Percentiles rank a stretch among this genome's conserved stretches.
phyloP scores from a whole-genome alignment of 2,113 vertebrate species.

The Rhinoptilus africanus region DNA sequence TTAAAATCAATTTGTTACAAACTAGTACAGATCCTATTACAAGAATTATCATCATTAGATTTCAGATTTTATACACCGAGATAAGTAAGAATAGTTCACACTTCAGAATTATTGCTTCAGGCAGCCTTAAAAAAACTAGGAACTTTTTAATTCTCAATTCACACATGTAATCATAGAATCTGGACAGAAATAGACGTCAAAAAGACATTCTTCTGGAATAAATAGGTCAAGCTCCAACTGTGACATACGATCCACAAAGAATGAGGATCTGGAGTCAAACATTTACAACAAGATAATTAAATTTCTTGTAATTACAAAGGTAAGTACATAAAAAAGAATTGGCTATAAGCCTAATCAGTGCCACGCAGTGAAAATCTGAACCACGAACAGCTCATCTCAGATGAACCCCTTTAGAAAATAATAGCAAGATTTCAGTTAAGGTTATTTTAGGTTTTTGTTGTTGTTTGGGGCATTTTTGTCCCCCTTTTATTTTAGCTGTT shows the following conservation, averaged over 20 bases:
- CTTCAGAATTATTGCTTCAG: conserved; percentile 10
- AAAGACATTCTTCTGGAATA: background rate
- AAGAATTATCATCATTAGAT: conserved; percentile 10
- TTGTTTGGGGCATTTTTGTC: fast-evolving
- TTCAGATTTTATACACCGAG: conserved; percentile 17
- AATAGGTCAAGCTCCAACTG: background rate
- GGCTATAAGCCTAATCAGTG: background rate
- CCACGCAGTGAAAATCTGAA: background rate
- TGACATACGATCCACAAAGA: background rate
- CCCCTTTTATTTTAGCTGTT: background rate
- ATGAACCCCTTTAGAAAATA: background rate
- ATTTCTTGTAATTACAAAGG: background rate
- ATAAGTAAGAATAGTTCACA: background rate
- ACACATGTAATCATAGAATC: background rate
- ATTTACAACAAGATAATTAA: background rate
- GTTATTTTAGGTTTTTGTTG: background rate
- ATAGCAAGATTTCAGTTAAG: background rate
- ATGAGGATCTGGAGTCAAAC: background rate
- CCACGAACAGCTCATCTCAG: background rate
- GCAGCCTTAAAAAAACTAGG: background rate
- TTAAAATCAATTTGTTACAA: background rate
- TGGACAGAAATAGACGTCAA: background rate
- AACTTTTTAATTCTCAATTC: background rate
- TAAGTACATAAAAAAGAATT: background rate
- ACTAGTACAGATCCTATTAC: background rate